Conservation (phyloP, 64 coral and sea anemone genomes). For the Orbicella faveolata region DNA sequence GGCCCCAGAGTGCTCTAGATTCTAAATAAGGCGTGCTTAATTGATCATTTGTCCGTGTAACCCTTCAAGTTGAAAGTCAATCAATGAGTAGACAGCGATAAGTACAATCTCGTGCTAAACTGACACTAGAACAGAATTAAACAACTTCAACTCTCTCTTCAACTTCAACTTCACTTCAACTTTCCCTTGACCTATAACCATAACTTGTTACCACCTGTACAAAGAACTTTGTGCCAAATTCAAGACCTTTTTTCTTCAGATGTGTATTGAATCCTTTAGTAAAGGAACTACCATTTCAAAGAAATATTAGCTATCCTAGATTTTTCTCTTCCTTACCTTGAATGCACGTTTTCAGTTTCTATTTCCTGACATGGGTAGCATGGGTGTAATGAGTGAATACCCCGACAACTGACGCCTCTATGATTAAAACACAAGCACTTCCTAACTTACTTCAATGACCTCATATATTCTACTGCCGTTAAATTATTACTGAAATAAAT, state of each 20-base stretch:
- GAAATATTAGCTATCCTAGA: background rate
- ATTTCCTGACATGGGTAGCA: no score
- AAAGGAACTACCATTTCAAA: no score
- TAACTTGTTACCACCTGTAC: background rate
- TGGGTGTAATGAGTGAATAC: background rate
- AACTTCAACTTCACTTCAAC: background rate
- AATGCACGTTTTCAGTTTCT: no score
- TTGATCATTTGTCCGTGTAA: no score
- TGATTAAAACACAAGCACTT: background rate
- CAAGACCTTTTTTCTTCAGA: background rate
- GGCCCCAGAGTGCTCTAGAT: no score
- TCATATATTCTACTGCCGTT: background rate
- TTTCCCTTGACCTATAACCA: constrained; percentile 1
- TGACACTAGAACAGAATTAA: background rate
- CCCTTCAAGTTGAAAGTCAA: no score
- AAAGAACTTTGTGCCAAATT: background rate
- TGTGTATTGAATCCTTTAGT: background rate
- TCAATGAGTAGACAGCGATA: background rate
- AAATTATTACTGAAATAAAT: background rate
- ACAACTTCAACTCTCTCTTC: background rate
- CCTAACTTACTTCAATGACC: background rate
- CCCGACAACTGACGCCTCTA: background rate
- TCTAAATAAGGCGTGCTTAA: no score
- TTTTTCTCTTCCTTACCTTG: background rate
- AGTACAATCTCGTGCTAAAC: background rate